These are phyloP conservation scores for Lutjanus campechanus DNA, from an alignment of 2,797 vertebrate species.

Conservation along the genomic window DNA sequence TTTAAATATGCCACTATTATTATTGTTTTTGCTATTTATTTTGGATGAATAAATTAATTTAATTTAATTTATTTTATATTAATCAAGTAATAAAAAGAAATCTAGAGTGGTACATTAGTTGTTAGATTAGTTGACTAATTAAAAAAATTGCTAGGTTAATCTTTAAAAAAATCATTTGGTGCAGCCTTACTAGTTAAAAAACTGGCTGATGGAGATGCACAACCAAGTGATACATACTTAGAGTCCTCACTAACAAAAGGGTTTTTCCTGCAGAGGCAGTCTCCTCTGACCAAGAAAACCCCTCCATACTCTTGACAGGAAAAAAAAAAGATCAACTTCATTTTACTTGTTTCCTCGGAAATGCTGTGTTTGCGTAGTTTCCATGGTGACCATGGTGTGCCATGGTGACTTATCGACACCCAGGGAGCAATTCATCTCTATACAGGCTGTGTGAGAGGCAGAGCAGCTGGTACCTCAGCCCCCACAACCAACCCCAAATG, in stretches of 20 bases:
- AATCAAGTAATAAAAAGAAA: too few species aligned
- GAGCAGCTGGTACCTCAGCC: conserved; percentile 83
- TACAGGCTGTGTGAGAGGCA: conserved; percentile 78
- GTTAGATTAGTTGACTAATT: too few species aligned
- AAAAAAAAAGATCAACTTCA: conserved; percentile 60
- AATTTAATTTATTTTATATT: too few species aligned
- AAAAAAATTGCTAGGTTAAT: too few species aligned
- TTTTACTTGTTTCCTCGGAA: conserved; percentile 68
- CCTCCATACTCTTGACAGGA: conserved; percentile 23
- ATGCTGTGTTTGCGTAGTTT: conserved; percentile 81
- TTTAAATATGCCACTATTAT: too few species aligned
- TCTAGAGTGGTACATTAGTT: too few species aligned
- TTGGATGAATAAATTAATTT: too few species aligned
- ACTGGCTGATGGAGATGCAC: conserved; percentile 2
- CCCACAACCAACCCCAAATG: conserved; percentile 75
- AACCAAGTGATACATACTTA: conserved; percentile 20
- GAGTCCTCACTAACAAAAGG: conserved; percentile 15
- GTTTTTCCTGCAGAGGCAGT: conserved; percentile 35
- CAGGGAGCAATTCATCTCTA: conserved; percentile 77
- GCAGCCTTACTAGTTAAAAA: not conserved
- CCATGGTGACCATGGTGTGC: conserved; percentile 79
- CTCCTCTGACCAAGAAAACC: conserved; percentile 31
- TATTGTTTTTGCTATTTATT: too few species aligned
- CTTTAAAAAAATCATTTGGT: too few species aligned
- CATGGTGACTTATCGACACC: conserved; percentile 82